phyloP scores from a whole-genome alignment of 1,140 invertebrate species.

The Drosophila nasuta region DNA sequence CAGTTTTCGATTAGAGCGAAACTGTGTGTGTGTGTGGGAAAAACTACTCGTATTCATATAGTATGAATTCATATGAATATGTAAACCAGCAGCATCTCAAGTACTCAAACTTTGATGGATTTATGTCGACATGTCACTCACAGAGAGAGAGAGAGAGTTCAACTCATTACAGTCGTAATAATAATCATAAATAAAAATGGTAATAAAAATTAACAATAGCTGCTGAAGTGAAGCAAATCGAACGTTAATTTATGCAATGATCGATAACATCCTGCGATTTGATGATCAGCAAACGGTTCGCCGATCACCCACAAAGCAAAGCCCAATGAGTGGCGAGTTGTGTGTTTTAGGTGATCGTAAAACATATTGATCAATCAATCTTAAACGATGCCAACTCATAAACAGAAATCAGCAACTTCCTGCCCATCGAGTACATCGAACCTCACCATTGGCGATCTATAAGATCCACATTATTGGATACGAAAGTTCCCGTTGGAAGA shows the following conservation, averaged over 20 bases:
- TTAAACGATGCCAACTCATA: constrained; percentile 74
- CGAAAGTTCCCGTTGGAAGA: constrained; percentile 51
- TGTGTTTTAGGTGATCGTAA: constrained; percentile 68
- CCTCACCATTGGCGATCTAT: constrained; percentile 14
- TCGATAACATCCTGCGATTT: constrained; percentile 83
- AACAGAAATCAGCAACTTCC: constrained; percentile 79
- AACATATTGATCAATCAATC: constrained; percentile 78
- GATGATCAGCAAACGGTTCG: constrained; percentile 66
- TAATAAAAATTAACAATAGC: constrained; percentile 17
- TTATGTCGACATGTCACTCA: constrained; percentile 27
- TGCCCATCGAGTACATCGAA: constrained; percentile 46
- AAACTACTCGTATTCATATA: constrained; percentile 8
- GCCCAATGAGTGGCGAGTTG: constrained; percentile 55
- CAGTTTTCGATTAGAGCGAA: constrained; percentile 21
- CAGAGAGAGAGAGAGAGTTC: neutral
- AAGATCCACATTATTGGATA: constrained; percentile 50
- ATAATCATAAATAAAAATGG: constrained; percentile 7
- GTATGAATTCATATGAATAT: constrained; percentile 10
- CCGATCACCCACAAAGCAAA: constrained; percentile 64
- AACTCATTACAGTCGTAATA: constrained; percentile 19
- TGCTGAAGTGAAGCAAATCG: constrained; percentile 33
- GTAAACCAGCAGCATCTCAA: constrained; percentile 37
- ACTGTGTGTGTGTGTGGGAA: neutral
- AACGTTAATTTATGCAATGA: constrained; percentile 81
- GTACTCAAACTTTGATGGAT: constrained; percentile 40